phyloP scores from a whole-genome alignment of 2,888 invertebrate genomes.

The Ophion slaviceki region DNA sequence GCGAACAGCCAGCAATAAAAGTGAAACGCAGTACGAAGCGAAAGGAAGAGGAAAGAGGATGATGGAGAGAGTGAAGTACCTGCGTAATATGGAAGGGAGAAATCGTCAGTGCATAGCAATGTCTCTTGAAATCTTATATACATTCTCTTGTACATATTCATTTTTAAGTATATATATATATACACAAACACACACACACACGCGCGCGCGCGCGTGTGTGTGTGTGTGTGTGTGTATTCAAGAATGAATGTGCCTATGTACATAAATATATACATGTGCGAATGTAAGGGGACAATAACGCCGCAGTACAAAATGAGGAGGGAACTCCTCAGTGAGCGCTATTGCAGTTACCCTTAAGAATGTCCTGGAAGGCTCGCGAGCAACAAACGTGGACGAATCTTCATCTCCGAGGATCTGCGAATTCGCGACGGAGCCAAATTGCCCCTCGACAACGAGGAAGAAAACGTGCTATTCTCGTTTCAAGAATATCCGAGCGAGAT shows the following conservation, averaged over 20 bases:
- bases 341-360: slow-evolving; percentile 42
- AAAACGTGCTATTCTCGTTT: slow-evolving; percentile 27
- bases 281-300: slow-evolving; percentile 24
- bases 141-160: not conserved
- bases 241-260: too few relatives aligned
- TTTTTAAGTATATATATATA: not conserved
- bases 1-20: slow-evolving; percentile 34
- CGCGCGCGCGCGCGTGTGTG: too few relatives aligned
- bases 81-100: slow-evolving; percentile 70
- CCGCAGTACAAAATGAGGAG: slow-evolving; percentile 14
- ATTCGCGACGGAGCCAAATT: slow-evolving; percentile 29
- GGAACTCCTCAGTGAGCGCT: slow-evolving; percentile 39
- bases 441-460: slow-evolving; percentile 14
- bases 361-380: slow-evolving; percentile 30
- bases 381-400: slow-evolving; percentile 44
- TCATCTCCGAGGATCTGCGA: slow-evolving; percentile 6
- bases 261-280: slow-evolving; percentile 23
- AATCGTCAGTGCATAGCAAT: slow-evolving; percentile 59
- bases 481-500: slow-evolving; percentile 27
- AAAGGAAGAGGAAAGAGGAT: not conserved
- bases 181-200: too few relatives aligned
- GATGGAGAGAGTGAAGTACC: slow-evolving; percentile 62
- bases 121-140: slow-evolving; percentile 43
- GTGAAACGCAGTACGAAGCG: slow-evolving; percentile 6
- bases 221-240: too few relatives aligned